Conservation (phyloP, 2,797 vertebrate genomes). For the Erethizon dorsatum region DNA sequence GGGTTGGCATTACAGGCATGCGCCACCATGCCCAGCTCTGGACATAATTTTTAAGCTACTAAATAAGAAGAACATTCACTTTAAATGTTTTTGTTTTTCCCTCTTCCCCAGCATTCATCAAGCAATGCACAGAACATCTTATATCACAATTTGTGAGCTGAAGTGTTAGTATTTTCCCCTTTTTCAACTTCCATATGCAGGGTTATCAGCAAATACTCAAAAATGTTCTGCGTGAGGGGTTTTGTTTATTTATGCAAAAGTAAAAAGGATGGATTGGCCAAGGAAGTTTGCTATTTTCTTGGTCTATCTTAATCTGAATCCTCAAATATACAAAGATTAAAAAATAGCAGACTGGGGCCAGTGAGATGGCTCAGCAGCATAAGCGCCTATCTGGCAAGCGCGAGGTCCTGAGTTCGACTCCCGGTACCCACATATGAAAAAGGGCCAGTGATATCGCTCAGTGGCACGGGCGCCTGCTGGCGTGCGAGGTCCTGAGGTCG, state of each 20-base stretch:
- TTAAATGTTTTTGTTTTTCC: not conserved
- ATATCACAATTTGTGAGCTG: not conserved
- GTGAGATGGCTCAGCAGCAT: too few relatives aligned
- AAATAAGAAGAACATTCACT: conserved; percentile 17
- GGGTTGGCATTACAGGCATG: not conserved
- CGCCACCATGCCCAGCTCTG: not conserved
- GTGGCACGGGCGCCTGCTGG: too few relatives aligned
- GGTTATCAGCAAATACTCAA: conserved; percentile 36
- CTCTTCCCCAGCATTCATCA: not conserved
- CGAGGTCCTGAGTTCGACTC: too few relatives aligned
- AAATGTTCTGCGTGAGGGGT: not conserved
- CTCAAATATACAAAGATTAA: conserved; percentile 49
- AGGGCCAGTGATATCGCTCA: too few relatives aligned
- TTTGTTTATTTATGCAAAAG: conserved; percentile 53
- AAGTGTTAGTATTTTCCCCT: not conserved
- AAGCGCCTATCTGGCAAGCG: too few relatives aligned
- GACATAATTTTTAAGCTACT: not conserved
- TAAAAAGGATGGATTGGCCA: not conserved
- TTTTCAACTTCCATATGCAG: conserved; percentile 12
- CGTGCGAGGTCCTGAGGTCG: too few relatives aligned
- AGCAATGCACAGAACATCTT: not conserved
- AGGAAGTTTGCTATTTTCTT: conserved; percentile 45
- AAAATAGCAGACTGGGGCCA: conserved; percentile 46
- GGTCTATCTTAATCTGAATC: conserved; percentile 34
- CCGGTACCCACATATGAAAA: too few relatives aligned